phyloP scores from a whole-genome alignment of 1,140 invertebrate species.

The Lucilia cuprina region DNA sequence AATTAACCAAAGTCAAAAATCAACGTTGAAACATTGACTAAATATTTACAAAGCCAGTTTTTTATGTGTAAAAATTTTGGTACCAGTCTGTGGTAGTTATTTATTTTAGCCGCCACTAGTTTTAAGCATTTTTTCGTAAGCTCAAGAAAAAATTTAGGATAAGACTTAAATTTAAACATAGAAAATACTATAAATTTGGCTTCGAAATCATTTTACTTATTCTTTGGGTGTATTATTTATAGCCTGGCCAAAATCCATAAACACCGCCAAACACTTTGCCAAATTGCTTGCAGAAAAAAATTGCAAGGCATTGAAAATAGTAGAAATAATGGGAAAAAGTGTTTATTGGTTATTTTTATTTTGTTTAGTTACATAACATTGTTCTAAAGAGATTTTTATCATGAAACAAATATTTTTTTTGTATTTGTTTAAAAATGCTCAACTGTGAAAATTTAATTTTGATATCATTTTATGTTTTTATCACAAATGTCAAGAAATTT shows the following conservation, averaged over 20 bases:
- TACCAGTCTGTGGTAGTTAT: slow-evolving; percentile 14
- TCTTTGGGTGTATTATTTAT: not conserved
- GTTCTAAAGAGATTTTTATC: not conserved
- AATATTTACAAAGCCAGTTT: not conserved
- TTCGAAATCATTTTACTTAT: not conserved
- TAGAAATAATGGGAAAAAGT: not conserved
- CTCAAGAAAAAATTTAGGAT: not conserved
- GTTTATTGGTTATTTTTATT: not conserved
- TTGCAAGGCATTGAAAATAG: not conserved
- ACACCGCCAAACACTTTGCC: slow-evolving; percentile 11
- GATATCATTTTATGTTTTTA: not conserved
- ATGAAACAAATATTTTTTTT: not conserved
- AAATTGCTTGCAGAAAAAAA: not conserved
- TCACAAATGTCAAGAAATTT: not conserved
- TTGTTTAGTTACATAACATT: not conserved
- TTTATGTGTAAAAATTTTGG: not conserved
- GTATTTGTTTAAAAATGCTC: not conserved
- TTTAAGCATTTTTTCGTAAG: not conserved
- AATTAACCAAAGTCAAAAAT: slow-evolving; percentile 26
- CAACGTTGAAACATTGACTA: not conserved
- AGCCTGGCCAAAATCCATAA: not conserved
- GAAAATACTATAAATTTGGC: not conserved
- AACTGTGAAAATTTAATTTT: not conserved
- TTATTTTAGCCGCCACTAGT: slow-evolving; percentile 5
- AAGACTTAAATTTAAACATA: not conserved